Evolutionary conservation across 2,113 vertebrate genomes (phyloP), one percentile per base, ranked within the genome.

Genomic region (Gymnobelideus leadbeateri): DNA sequence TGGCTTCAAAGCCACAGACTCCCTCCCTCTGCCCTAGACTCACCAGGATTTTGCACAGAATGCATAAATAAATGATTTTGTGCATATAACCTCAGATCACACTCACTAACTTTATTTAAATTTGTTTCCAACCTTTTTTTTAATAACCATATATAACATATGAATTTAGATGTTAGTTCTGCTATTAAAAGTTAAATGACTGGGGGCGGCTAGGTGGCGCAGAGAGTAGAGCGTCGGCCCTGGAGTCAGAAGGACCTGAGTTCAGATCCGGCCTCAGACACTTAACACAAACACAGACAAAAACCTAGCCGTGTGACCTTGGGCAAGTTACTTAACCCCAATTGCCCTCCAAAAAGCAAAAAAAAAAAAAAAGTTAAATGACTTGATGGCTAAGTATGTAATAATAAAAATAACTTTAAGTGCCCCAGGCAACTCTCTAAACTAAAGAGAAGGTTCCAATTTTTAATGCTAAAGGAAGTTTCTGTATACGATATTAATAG

Each of bases 351-450:
- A n/a, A n/a, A n/a, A n/a, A n/a, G n/a, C n/a, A n/a, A n/a, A n/a
- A n/a, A n/a, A n/a, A n/a, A n/a, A n/a, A n/a, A n/a, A 43, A 19
- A 95, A 89, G 68, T 91, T 84, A 91, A 91, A 91, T 47, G 25
- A 57, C 90, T 55, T 89, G 12, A 31, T 68, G 28, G 57, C 10
- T 31, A 37, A 68, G 26, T 14, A 37, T 68, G 57, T 57, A 11
- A 61, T 37, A 37, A 68, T 68, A 68, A 68, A 37, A 68, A 61
- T 61, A 61, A 31, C 2, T 61, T 31, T 31, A 28, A 68, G 10
- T 37, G 10, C 12, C 31, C 2, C 57, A 68, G 2, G 31, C 28
- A 68, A 68, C 57, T 68, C 57, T 68, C 57, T 68, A 68, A 68
- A 68, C 57, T 37, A 31, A 31, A 68, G 57, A 68, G 31, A 68